A percentile compares a stretch with the other conserved stretches of the same genome.
These are phyloP conservation scores for Menidia menidia DNA, from an alignment of 2,797 vertebrate species.

Conservation along the genomic window DNA sequence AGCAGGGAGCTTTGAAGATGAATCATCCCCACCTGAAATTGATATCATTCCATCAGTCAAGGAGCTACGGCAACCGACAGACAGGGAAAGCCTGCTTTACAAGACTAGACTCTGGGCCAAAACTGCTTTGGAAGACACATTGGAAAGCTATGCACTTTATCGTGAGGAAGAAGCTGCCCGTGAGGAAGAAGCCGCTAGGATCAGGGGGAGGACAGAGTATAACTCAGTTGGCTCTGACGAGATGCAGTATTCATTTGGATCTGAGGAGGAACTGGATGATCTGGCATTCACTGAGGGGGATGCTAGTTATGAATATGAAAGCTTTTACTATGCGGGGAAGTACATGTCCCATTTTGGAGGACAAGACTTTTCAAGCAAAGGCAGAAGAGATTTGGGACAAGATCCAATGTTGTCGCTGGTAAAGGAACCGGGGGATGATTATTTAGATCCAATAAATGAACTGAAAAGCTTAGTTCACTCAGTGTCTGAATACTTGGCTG, in stretches of 20 bases:
- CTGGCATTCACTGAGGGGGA: conserved; percentile 76
- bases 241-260: conserved; percentile 86
- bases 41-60: conserved; percentile 81
- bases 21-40: conserved; percentile 81
- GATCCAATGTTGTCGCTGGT: conserved; percentile 75
- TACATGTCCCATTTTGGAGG: conserved; percentile 48
- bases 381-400: conserved; percentile 42
- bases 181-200: conserved; percentile 59
- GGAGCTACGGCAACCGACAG: conserved; percentile 64
- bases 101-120: conserved; percentile 86
- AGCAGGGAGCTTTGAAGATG: conserved; percentile 80
- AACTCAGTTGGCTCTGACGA: conserved; percentile 90
- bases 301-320: conserved; percentile 73
- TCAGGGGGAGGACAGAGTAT: conserved; percentile 78
- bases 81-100: conserved; percentile 87
- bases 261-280: conserved; percentile 89
- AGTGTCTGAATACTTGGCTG: conserved; percentile 94
- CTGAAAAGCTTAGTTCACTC: conserved; percentile 92
- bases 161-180: conserved; percentile 77
- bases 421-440: conserved; percentile 83
- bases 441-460: conserved; percentile 89
- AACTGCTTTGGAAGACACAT: conserved; percentile 77
- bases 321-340: conserved; percentile 66
- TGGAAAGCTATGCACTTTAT: conserved; percentile 82
- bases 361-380: conserved; percentile 44